A percentile compares a stretch with the other conserved stretches of the same genome.
Evolutionary conservation across 2,888 invertebrate genomes (phyloP).

Genomic region (Meliscaeva auricollis): DNA sequence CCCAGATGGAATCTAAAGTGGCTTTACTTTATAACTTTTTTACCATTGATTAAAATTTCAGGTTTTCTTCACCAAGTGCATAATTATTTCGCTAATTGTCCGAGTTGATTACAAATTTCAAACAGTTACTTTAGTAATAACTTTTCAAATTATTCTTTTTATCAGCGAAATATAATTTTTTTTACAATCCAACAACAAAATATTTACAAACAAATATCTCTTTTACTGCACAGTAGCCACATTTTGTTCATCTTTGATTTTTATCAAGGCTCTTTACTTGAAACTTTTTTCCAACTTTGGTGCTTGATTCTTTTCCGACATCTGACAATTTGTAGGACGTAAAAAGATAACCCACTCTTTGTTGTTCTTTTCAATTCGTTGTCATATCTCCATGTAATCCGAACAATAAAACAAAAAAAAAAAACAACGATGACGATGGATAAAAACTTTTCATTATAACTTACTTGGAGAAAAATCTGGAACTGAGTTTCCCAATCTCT

Average conservation of each 20-base stretch:
- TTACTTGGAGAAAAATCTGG: constrained; percentile 34
- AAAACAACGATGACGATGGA: neutral
- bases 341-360: constrained; percentile 14
- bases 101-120: too few relatives aligned
- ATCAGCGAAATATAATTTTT: neutral
- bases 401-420: constrained; percentile 4
- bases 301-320: constrained; percentile 2
- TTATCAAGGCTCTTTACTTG: neutral
- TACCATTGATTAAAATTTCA: too few relatives aligned
- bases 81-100: too few relatives aligned
- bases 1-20: too few relatives aligned
- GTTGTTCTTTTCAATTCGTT: constrained; percentile 12
- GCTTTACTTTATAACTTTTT: too few relatives aligned
- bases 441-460: constrained; percentile 31
- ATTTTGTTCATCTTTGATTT: neutral
- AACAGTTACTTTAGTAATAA: too few relatives aligned
- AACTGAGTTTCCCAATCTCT: constrained; percentile 28
- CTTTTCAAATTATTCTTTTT: neutral
- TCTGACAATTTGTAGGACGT: constrained; percentile 21
- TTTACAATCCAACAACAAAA: neutral
- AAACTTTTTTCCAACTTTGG: constrained; percentile 13
- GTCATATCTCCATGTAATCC: constrained; percentile 21
- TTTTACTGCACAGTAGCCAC: constrained; percentile 14
- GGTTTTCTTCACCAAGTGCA: too few relatives aligned
- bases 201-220: neutral